A percentile compares a stretch with the other conserved stretches of the same genome.
These are phyloP conservation scores for Coracopsis vasa DNA, from an alignment of 2,113 vertebrate species.

Conservation along the genomic window DNA sequence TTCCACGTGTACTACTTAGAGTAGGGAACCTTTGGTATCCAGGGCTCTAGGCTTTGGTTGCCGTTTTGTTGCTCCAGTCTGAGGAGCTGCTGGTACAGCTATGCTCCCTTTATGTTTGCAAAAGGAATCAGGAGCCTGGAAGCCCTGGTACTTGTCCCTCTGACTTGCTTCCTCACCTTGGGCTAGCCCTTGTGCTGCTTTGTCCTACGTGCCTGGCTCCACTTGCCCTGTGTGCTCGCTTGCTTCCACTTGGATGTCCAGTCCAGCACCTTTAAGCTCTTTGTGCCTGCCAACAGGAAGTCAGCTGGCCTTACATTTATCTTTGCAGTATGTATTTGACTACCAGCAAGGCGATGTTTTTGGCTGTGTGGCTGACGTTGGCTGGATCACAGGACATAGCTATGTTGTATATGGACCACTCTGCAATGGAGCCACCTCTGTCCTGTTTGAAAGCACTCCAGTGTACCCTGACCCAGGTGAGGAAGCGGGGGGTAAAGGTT, in stretches of 20 bases:
- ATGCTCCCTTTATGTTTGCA: not conserved
- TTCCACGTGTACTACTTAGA: rapidly evolving
- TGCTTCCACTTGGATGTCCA: not conserved
- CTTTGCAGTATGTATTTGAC: slow-evolving; percentile 87
- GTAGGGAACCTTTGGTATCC: not conserved
- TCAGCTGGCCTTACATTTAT: slow-evolving; percentile 38
- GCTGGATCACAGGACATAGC: slow-evolving; percentile 94
- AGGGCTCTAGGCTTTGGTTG: not conserved
- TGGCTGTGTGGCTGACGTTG: slow-evolving; percentile 90
- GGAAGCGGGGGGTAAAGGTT: not conserved
- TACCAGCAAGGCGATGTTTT: slow-evolving; percentile 85
- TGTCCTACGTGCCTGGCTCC: not conserved
- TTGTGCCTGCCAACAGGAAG: not conserved
- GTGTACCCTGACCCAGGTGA: slow-evolving; percentile 90
- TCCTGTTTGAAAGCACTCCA: slow-evolving; percentile 93
- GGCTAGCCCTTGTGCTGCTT: not conserved
- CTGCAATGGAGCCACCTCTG: slow-evolving; percentile 88
- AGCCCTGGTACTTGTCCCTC: not conserved
- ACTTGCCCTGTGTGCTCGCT: rapidly evolving
- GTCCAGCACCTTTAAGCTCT: not conserved
- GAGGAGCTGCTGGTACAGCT: not conserved
- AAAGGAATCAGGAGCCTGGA: not conserved
- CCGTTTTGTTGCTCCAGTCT: not conserved
- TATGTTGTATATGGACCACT: slow-evolving; percentile 94
- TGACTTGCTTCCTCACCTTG: not conserved